phyloP scores from a whole-genome alignment of 2,113 vertebrate species.

The Cnemophilus loriae region DNA sequence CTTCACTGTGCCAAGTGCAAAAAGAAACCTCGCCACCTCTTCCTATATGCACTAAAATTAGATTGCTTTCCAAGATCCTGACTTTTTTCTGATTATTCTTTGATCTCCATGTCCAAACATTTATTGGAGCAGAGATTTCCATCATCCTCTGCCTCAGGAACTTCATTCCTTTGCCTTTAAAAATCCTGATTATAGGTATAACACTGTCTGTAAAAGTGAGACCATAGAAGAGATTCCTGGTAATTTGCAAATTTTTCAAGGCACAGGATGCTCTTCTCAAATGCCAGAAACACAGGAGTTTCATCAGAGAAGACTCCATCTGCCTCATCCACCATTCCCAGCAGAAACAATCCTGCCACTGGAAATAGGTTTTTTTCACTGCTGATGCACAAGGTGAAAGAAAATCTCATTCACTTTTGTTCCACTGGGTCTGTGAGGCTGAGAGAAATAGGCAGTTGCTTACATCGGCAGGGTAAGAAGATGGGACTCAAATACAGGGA shows the following conservation, averaged over 20 bases:
- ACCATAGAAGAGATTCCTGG: background rate
- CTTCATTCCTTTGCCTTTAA: slow-evolving; percentile 3
- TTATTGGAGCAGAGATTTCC: background rate
- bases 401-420: background rate
- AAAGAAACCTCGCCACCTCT: background rate
- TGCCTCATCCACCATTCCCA: background rate
- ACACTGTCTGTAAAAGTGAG: slow-evolving; percentile 22
- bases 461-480: background rate
- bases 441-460: background rate
- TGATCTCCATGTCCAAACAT: background rate
- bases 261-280: background rate
- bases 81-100: slow-evolving; percentile 1
- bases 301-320: background rate
- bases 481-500: background rate
- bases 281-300: background rate
- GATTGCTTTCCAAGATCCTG: background rate
- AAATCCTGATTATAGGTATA: slow-evolving; percentile 34
- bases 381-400: background rate
- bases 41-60: slow-evolving; percentile 27
- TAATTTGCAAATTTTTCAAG: background rate
- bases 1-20: background rate
- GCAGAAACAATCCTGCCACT: background rate
- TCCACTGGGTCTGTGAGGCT: background rate
- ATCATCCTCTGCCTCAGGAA: background rate
- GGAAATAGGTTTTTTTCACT: background rate